These are phyloP conservation scores for Alouatta palliata DNA, from an alignment of 2,113 vertebrate genomes.

Conservation along the genomic window DNA sequence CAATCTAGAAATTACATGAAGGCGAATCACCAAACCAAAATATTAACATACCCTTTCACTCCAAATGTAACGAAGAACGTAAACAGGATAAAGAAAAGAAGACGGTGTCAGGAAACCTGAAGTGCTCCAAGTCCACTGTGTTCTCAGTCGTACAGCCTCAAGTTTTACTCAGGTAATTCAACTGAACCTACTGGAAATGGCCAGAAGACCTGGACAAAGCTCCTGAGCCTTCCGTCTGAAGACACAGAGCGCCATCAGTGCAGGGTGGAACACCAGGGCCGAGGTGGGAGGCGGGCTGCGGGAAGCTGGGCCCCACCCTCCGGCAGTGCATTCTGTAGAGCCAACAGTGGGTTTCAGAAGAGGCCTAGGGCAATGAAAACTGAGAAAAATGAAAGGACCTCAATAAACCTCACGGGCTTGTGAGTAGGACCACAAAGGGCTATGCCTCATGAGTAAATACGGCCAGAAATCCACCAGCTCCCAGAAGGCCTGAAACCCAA, in stretches of 20 bases:
- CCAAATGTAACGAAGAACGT: not conserved
- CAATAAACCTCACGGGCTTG: not conserved
- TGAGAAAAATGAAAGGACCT: not conserved
- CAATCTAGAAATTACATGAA: not conserved
- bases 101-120: fast-evolving
- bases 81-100: not conserved
- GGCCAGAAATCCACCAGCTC: not conserved
- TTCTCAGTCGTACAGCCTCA: not conserved
- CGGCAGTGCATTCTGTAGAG: not conserved
- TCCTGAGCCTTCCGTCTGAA: not conserved
- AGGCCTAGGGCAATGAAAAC: fast-evolving
- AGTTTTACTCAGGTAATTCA: not conserved
- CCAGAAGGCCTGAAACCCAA: too few relatives aligned
- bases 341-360: too few relatives aligned
- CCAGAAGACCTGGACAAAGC: not conserved
- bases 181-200: not conserved
- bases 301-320: fast-evolving
- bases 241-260: not conserved
- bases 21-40: not conserved
- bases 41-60: not conserved
- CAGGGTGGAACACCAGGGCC: not conserved
- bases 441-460: too few relatives aligned
- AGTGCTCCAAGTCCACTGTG: not conserved
- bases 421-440: not conserved
- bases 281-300: fast-evolving